phyloP scores from a whole-genome alignment of 2,797 vertebrate genomes.

The Vespertilio murinus region DNA sequence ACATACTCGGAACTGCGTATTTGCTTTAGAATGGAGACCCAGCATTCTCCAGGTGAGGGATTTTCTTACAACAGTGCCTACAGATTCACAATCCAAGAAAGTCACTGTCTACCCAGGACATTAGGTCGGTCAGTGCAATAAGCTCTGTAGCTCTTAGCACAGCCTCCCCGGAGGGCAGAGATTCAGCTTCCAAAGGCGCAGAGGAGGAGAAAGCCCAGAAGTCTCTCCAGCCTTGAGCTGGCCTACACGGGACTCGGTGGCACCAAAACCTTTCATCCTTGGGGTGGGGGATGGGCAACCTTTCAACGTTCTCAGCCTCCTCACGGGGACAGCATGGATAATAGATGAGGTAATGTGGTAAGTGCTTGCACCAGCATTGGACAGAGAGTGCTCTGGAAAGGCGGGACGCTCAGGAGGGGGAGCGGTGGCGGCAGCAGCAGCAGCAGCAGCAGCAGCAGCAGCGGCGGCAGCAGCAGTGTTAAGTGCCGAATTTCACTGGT shows the following conservation, averaged over 20 bases:
- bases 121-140: not conserved
- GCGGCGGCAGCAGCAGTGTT: not conserved
- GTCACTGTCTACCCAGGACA: not conserved
- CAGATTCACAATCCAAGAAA: not conserved
- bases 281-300: not conserved
- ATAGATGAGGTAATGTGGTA: not conserved
- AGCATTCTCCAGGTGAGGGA: not conserved
- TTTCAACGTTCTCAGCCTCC: not conserved
- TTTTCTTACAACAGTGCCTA: not conserved
- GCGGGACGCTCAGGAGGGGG: fast-evolving
- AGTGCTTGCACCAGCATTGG: not conserved
- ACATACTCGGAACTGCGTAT: not conserved
- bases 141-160: not conserved
- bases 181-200: not conserved
- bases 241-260: not conserved
- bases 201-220: fast-evolving
- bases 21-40: not conserved
- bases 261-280: not conserved
- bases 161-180: not conserved
- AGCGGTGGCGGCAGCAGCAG: no score
- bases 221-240: not conserved
- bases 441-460: no score
- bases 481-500: not conserved
- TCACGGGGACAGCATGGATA: not conserved
- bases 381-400: not conserved